Conservation (phyloP, 23 tunicate genomes). For the Clavelina lepadiformis region DNA sequence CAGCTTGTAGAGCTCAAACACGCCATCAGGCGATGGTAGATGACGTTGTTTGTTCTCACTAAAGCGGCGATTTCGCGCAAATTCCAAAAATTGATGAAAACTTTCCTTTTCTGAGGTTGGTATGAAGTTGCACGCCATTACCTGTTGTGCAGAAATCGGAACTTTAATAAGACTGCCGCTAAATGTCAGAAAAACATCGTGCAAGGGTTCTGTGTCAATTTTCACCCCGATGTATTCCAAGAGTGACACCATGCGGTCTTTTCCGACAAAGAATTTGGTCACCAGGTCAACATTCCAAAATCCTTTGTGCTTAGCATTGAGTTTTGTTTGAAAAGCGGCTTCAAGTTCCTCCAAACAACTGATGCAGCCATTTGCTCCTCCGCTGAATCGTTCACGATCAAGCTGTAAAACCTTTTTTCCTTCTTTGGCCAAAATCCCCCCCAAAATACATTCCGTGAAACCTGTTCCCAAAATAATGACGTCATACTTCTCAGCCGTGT, state of each 20-base stretch:
- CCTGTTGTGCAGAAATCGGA: slow-evolving; percentile 7
- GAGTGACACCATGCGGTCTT: slow-evolving; percentile 2
- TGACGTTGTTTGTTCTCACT: no score
- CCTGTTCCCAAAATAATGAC: slow-evolving; percentile 35
- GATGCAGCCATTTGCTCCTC: slow-evolving; percentile 33
- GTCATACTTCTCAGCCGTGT: slow-evolving; percentile 7
- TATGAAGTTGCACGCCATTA: not conserved
- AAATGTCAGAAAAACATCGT: not conserved
- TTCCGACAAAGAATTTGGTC: slow-evolving; percentile 17
- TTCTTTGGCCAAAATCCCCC: slow-evolving; percentile 5
- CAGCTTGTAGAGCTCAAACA: no score
- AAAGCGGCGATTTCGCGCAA: no score
- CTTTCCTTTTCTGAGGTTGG: slow-evolving; percentile 2
- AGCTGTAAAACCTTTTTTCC: slow-evolving; percentile 19
- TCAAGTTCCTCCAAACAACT: slow-evolving; percentile 6
- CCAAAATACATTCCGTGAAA: slow-evolving; percentile 21
- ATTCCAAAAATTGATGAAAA: no score
- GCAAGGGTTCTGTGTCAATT: slow-evolving; percentile 3
- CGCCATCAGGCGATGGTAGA: no score
- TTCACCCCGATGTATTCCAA: slow-evolving; percentile 12
- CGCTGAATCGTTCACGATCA: slow-evolving; percentile 31
- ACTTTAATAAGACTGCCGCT: not conserved
- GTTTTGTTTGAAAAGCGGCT: not conserved
- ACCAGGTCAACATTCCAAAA: slow-evolving; percentile 15
- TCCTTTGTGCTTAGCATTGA: not conserved